Conservation (phyloP, 2,113 vertebrate species). For the Odocoileus virginianus region DNA sequence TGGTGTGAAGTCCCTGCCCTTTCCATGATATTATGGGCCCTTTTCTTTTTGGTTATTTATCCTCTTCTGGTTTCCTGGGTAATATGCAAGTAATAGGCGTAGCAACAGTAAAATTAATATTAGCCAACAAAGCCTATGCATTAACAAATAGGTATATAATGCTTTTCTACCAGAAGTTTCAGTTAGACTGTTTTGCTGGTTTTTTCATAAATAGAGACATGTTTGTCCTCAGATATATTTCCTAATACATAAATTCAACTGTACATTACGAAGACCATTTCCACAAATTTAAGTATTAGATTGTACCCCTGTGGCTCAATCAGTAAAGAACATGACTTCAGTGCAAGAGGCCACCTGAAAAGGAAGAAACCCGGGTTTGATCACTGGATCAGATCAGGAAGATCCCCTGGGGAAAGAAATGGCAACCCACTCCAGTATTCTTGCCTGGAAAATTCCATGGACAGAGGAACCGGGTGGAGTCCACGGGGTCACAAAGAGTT, state of each 20-base stretch:
- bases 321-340: background rate
- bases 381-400: background rate
- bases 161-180: background rate
- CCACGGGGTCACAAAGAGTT: background rate
- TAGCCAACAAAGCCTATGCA: background rate
- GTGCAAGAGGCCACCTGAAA: background rate
- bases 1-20: background rate
- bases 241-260: constrained; percentile 14
- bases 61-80: background rate
- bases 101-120: background rate
- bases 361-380: background rate
- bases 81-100: background rate
- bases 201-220: background rate
- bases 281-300: background rate
- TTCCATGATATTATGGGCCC: background rate
- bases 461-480: background rate
- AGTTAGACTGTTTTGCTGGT: background rate
- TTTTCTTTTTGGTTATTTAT: background rate
- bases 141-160: background rate
- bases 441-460: background rate
- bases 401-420: background rate
- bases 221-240: background rate
- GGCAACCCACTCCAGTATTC: background rate
- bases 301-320: background rate
- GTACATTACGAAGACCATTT: background rate